Evolutionary conservation across 1,140 invertebrate species (phyloP).

Genomic region (Popillia japonica): DNA sequence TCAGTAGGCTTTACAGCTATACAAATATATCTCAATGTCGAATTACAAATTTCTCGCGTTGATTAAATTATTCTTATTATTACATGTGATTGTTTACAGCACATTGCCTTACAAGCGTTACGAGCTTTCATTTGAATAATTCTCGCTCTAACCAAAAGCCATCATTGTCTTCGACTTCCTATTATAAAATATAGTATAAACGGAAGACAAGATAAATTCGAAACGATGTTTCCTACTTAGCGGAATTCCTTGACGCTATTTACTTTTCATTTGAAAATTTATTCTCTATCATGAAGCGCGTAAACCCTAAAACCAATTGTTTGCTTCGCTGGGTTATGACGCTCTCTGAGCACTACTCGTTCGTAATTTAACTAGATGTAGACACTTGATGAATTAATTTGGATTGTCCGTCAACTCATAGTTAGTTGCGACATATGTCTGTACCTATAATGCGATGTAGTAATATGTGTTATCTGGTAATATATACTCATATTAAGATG

Average conservation of each 20-base stretch:
- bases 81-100: no score
- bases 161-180: no score
- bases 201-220: background rate
- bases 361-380: conserved; percentile 5
- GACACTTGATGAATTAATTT: background rate
- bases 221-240: background rate
- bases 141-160: no score
- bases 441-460: no score
- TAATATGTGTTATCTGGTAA: no score
- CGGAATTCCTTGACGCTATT: background rate
- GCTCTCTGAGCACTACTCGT: background rate
- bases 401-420: background rate
- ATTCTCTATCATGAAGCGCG: background rate
- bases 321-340: background rate
- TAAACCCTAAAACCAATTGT: background rate
- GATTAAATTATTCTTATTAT: no score
- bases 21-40: no score
- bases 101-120: no score
- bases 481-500: no score
- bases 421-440: background rate
- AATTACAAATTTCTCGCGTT: no score
- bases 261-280: conserved; percentile 8
- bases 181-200: background rate
- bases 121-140: no score
- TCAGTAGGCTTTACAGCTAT: no score